A percentile compares a stretch with the other conserved stretches of the same genome.
Conservation (phyloP, 2,113 vertebrate genomes). For the Maccullochella peelii region DNA sequence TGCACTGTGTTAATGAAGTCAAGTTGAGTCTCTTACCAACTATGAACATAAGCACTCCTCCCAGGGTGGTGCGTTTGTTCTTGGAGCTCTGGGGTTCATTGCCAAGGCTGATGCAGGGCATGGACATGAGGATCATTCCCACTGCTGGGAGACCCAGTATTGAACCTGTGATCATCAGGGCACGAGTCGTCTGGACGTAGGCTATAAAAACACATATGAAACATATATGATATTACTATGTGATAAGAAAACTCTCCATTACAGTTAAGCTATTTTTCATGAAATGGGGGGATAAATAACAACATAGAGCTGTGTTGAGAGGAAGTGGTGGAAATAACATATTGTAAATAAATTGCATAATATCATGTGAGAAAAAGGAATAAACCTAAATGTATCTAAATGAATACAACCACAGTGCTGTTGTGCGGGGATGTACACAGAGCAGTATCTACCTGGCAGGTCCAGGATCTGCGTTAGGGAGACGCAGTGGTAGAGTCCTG, state of each 20-base stretch:
- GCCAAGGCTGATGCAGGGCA: slow-evolving; percentile 94
- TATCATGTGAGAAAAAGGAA: not conserved
- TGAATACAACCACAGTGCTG: not conserved
- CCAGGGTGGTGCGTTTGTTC: slow-evolving; percentile 90
- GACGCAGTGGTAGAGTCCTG: slow-evolving; percentile 92
- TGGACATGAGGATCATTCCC: slow-evolving; percentile 89
- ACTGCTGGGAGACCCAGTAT: slow-evolving; percentile 94
- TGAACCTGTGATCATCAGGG: slow-evolving; percentile 92
- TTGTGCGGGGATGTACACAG: not conserved
- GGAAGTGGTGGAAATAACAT: not conserved
- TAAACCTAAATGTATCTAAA: not conserved
- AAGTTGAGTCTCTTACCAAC: slow-evolving; percentile 86
- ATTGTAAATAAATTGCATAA: too few species aligned
- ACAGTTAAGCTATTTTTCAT: not conserved
- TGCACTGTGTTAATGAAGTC: not conserved
- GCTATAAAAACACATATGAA: slow-evolving; percentile 79
- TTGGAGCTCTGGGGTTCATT: slow-evolving; percentile 91
- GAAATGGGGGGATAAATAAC: not conserved
- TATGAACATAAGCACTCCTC: slow-evolving; percentile 91
- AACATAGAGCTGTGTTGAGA: not conserved
- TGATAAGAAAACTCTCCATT: not conserved
- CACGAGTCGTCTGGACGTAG: slow-evolving; percentile 93
- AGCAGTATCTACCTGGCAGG: slow-evolving; percentile 89
- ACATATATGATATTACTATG: not conserved
- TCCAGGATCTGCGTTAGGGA: slow-evolving; percentile 93